Evolutionary conservation across 2,888 invertebrate species (phyloP).

Genomic region (Hydraecia micacea): DNA sequence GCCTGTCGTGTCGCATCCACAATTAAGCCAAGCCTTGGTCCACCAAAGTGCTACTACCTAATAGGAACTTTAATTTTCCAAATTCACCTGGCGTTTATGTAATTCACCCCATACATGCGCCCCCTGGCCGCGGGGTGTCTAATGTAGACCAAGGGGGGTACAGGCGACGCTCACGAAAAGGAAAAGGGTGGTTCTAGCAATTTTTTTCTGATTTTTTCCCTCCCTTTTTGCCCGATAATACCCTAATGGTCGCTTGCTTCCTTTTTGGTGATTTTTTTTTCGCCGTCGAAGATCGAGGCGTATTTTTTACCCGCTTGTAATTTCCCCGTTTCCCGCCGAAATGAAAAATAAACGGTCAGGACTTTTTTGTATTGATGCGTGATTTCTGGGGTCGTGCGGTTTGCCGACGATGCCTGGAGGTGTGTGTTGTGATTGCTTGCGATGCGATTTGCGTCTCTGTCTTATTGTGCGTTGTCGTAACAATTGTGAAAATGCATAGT

Average conservation of each 20-base stretch:
- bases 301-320: slow-evolving; percentile 87
- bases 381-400: slow-evolving; percentile 64
- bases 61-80: slow-evolving; percentile 87
- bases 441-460: neutral
- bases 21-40: slow-evolving; percentile 66
- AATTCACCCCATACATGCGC: slow-evolving; percentile 84
- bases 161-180: slow-evolving; percentile 87
- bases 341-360: slow-evolving; percentile 82
- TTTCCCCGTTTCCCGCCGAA: slow-evolving; percentile 86
- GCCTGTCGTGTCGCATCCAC: slow-evolving; percentile 63
- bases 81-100: slow-evolving; percentile 89
- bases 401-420: slow-evolving; percentile 4
- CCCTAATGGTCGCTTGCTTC: slow-evolving; percentile 90
- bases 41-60: slow-evolving; percentile 61
- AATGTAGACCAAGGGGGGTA: slow-evolving; percentile 83
- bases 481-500: neutral
- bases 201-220: slow-evolving; percentile 89
- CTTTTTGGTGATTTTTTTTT: slow-evolving; percentile 87
- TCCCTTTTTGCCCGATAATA: slow-evolving; percentile 87
- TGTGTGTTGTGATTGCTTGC: slow-evolving; percentile 10
- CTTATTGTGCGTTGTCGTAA: neutral
- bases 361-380: slow-evolving; percentile 78
- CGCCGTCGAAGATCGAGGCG: slow-evolving; percentile 86
- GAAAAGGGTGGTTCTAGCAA: slow-evolving; percentile 89
- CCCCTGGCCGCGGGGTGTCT: slow-evolving; percentile 81